These are phyloP conservation scores for Platyscapa corneri DNA, from an alignment of 1,140 invertebrate genomes.

Conservation along the genomic window DNA sequence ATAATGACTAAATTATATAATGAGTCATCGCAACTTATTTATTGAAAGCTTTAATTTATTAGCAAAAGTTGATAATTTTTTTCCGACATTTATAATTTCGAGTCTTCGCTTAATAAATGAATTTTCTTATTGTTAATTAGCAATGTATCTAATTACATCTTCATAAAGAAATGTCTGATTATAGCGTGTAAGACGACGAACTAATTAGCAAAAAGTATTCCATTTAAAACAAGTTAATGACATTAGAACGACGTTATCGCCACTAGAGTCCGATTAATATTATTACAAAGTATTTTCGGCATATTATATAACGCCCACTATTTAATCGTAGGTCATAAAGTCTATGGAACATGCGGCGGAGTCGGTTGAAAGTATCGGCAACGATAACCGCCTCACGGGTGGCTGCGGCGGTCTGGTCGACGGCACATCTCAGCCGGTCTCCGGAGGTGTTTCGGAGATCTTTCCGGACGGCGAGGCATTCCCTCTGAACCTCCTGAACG, in stretches of 20 bases:
- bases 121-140: too few species aligned
- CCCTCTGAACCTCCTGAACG: conserved; percentile 77
- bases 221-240: background rate
- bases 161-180: too few species aligned
- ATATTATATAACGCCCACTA: background rate
- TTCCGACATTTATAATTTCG: background rate
- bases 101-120: background rate
- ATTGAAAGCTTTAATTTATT: background rate
- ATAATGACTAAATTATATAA: background rate
- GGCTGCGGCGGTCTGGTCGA: conserved; percentile 30
- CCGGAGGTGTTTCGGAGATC: conserved; percentile 75
- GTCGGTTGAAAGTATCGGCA: conserved; percentile 55
- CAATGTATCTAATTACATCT: too few species aligned
- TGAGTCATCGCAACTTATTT: background rate
- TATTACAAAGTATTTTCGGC: too few species aligned
- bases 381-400: conserved; percentile 15
- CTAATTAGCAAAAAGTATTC: too few species aligned
- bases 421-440: conserved; percentile 59
- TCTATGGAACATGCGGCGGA: conserved; percentile 77
- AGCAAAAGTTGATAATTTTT: background rate
- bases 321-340: conserved; percentile 71
- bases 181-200: too few species aligned
- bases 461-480: conserved; percentile 75
- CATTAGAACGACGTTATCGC: background rate
- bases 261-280: too few species aligned